A percentile compares a stretch with the other conserved stretches of the same genome.
These are phyloP conservation scores for Labeo catla DNA, from an alignment of 2,113 vertebrate species.

Conservation along the genomic window DNA sequence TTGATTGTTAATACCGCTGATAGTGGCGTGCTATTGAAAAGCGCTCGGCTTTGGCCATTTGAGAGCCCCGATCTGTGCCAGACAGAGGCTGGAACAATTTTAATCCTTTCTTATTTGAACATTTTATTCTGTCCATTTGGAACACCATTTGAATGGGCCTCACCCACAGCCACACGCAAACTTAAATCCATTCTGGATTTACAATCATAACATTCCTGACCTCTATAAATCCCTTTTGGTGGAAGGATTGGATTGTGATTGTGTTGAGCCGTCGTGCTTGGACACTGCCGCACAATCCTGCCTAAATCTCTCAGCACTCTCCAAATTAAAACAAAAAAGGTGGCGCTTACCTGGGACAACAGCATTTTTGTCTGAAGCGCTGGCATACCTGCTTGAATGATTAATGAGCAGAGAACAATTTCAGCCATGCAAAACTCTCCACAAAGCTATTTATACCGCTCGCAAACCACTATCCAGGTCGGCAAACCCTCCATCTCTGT, in stretches of 20 bases:
- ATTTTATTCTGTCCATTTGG: slow-evolving; percentile 22
- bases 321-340: slow-evolving; percentile 21
- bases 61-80: slow-evolving; percentile 9
- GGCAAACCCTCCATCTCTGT: slow-evolving; percentile 57
- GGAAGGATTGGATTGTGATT: slow-evolving; percentile 22
- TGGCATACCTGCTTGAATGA: slow-evolving; percentile 50
- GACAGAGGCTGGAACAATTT: slow-evolving; percentile 20
- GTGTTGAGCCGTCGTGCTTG: background rate
- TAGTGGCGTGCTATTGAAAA: slow-evolving; percentile 11
- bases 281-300: background rate
- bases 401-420: slow-evolving; percentile 55
- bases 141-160: background rate
- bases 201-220: slow-evolving; percentile 26
- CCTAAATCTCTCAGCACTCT: slow-evolving; percentile 26
- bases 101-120: background rate
- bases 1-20: slow-evolving; percentile 18
- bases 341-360: slow-evolving; percentile 28
- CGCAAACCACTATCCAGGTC: slow-evolving; percentile 56
- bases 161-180: background rate
- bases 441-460: slow-evolving; percentile 57
- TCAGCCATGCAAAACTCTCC: slow-evolving; percentile 46
- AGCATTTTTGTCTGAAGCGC: slow-evolving; percentile 22
- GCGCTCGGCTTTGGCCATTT: background rate
- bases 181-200: slow-evolving; percentile 35
- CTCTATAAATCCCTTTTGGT: slow-evolving; percentile 21